Base-by-base conservation (phyloP, 2,888 invertebrate genomes). In the Trilocha varians region DNA sequence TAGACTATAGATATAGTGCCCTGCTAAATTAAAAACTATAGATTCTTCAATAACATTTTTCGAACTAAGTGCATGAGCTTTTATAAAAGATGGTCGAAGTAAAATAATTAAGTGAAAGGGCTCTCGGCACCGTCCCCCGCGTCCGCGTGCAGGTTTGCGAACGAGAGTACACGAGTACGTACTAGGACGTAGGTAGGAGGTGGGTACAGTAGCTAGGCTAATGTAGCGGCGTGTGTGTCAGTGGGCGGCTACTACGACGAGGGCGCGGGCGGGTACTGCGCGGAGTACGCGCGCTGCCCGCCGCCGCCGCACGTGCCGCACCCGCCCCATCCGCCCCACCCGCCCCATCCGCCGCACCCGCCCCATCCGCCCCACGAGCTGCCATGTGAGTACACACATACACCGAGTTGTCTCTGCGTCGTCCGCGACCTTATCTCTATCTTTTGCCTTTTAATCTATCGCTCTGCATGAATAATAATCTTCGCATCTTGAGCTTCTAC, bases 231-330 rank as follows among this genome's bases (percentile, higher is more conserved):
- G 75, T 78, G 78, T 80, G 78, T 80, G 79, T 74, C 82, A 83
- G 82, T 84, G 79, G 84, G 76, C 70, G 78, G 79, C 59, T 85
- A 82, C 82, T 87, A 83, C 79, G 82, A 78, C 61, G 84, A 83
- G 50, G 60, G 66, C 62, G 75, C 62, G 65, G 70, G 63, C 62
- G 62, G 61, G 57, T 77, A 76, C 74, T 75, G 78, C 77, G 74
- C 69, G 57, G 78, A 79, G 64, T 79, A 70, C 74, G 74, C 67
- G 68, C 79, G 78, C 57, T 73, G 75, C 60, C 54, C 62, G 50
- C 62, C 65, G 52, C 47, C 57, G 58, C 64, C 67, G 57, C 78
- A 65, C 59, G 57, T 57, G 49, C 48, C 62, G 39, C 70, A 61
- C 59, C 52, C 60, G 43, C 41, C 67, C 48, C 71, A 66, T 50